Conservation (phyloP, 2,888 invertebrate genomes). For the Catocala fraxini region DNA sequence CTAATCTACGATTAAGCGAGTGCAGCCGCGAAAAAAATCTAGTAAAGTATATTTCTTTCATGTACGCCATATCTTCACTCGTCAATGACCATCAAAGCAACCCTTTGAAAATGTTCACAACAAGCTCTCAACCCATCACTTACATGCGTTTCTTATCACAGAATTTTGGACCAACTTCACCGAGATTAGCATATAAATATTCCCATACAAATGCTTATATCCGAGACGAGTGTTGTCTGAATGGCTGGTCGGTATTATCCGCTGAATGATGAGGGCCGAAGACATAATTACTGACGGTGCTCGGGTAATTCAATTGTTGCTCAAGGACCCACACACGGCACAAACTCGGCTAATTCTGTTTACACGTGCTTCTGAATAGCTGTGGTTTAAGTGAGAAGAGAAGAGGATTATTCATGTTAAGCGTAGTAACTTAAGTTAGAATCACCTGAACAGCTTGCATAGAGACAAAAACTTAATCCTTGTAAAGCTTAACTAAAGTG, state of each 20-base stretch:
- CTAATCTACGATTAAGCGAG: too few relatives aligned
- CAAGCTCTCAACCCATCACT: background rate
- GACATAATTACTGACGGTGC: conserved; percentile 45
- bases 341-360: conserved; percentile 55
- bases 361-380: conserved; percentile 47
- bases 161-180: background rate
- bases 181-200: conserved; percentile 24
- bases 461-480: too few relatives aligned
- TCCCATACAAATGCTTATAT: conserved; percentile 8
- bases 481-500: too few relatives aligned
- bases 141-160: too few relatives aligned
- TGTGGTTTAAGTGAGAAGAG: conserved; percentile 12
- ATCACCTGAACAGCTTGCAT: too few relatives aligned
- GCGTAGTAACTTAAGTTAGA: too few relatives aligned
- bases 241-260: conserved; percentile 28
- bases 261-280: conserved; percentile 36
- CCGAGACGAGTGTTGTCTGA: background rate
- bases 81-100: too few relatives aligned
- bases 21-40: too few relatives aligned
- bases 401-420: background rate
- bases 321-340: conserved; percentile 48
- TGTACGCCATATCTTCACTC: too few relatives aligned
- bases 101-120: too few relatives aligned
- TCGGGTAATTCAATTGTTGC: conserved; percentile 52
- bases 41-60: too few relatives aligned